Evolutionary conservation across 2,888 invertebrate genomes (phyloP).

Genomic region (Oscheius sp.): DNA sequence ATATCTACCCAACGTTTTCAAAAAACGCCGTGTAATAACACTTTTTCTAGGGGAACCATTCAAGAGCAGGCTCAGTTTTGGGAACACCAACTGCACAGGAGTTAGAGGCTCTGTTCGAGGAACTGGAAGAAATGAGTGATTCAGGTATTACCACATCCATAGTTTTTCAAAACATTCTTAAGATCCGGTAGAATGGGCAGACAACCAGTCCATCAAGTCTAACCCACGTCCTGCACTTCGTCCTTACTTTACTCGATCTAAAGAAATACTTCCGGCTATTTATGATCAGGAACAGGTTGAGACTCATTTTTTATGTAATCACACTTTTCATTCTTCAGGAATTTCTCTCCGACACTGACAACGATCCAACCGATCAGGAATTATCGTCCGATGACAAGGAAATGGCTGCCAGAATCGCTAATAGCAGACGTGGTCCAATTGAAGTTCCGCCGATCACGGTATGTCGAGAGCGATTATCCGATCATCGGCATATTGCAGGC

Average conservation of each 20-base stretch:
- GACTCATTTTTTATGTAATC: not conserved
- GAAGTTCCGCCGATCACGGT: not conserved
- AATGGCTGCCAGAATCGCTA: slow-evolving; percentile 21
- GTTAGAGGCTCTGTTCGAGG: slow-evolving; percentile 80
- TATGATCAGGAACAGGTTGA: slow-evolving; percentile 35
- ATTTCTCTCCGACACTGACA: slow-evolving; percentile 22
- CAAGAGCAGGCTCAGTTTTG: slow-evolving; percentile 43
- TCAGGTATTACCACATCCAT: slow-evolving; percentile 78
- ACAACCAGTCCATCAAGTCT: slow-evolving; percentile 66
- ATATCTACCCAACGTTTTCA: no score
- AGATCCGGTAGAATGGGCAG: slow-evolving; percentile 49
- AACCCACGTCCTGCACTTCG: slow-evolving; percentile 69
- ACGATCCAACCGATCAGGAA: slow-evolving; percentile 41
- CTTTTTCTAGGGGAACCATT: slow-evolving; percentile 27
- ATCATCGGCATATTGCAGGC: not conserved
- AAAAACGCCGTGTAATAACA: not conserved
- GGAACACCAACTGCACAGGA: slow-evolving; percentile 63
- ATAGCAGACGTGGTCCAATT: slow-evolving; percentile 14
- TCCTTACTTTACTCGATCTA: slow-evolving; percentile 55
- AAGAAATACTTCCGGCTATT: slow-evolving; percentile 43
- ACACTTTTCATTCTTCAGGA: slow-evolving; percentile 2
- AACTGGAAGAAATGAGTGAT: slow-evolving; percentile 93
- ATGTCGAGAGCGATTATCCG: not conserved
- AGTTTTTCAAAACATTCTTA: not conserved
- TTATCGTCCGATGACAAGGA: slow-evolving; percentile 42